Evolutionary conservation across 2,888 invertebrate genomes (phyloP), one percentile per base, ranked within the genome.

Genomic region (Metallyticus violacea): DNA sequence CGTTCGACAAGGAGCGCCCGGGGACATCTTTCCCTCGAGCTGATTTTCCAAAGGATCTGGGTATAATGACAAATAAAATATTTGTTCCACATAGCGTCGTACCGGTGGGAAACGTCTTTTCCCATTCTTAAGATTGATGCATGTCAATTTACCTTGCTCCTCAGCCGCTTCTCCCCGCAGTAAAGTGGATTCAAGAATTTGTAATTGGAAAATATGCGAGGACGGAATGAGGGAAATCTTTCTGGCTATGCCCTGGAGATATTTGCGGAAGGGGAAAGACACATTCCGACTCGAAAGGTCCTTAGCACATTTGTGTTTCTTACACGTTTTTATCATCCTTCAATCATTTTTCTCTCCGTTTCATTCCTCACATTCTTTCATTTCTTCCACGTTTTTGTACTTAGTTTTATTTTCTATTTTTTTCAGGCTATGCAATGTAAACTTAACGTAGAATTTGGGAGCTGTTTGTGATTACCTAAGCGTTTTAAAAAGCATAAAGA

Each of bases 121-220:
- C 77, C 83, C 25, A 83, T 83, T 83, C 83, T 83, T 77, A 29
- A 77, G 83, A 83, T 83, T 62, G 40, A 62, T 62, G 83, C 22
- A 77, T 83, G 83, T 77, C 83, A 25, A 83, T 77, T 28, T 7
- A 22, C 4, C 27, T 7, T 62, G 25, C 27, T 26, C 76, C 22
- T 2, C 22, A n/a, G n/a, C n/a, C n/a, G n/a, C n/a, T n/a, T n/a
- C 15, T 4, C 3, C 15, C 6, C 40, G 40, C 40, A 9, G 1
- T n/a, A n/a, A n/a, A 0, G 15, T 62, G 40, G 40, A 62, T 62
- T 2, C 15, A 15, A 22, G 40, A 62, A 62, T 15, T 62, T 62
- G 40, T 62, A 62, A 62, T 22, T n/a, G n/a, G n/a, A n/a, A n/a
- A n/a, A n/a, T n/a, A n/a, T n/a, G n/a, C n/a, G n/a, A n/a, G 40